phyloP scores from a whole-genome alignment of 2,113 vertebrate genomes.

The Kryptolebias marmoratus region DNA sequence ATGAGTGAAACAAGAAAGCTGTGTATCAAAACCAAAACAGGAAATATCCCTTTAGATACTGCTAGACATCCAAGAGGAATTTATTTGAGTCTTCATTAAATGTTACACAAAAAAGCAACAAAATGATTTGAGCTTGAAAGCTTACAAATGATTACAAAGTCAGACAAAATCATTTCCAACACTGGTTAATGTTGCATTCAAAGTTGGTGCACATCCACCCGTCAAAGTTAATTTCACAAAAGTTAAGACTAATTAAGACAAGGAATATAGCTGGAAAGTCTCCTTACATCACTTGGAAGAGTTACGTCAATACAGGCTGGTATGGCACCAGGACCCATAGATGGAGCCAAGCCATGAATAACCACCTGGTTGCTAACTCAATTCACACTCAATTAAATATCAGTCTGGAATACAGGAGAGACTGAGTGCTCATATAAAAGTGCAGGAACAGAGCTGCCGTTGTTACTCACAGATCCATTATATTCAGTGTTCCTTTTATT shows the following conservation, averaged over 20 bases:
- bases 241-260: constrained; percentile 72
- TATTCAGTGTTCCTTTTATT: constrained; percentile 59
- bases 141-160: constrained; percentile 55
- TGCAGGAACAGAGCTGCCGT: constrained; percentile 52
- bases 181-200: constrained; percentile 56
- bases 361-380: constrained; percentile 62
- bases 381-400: constrained; percentile 68
- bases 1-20: constrained; percentile 24
- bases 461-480: constrained; percentile 60
- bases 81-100: background rate
- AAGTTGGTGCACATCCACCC: constrained; percentile 43
- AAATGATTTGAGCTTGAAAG: constrained; percentile 42
- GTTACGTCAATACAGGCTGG: constrained; percentile 55
- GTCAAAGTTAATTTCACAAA: constrained; percentile 64
- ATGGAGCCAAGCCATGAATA: constrained; percentile 62
- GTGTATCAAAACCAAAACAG: constrained; percentile 9
- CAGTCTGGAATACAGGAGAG: constrained; percentile 45
- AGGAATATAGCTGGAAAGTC: constrained; percentile 63
- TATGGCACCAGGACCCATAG: constrained; percentile 30
- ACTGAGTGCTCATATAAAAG: constrained; percentile 36
- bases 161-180: constrained; percentile 48
- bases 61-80: background rate
- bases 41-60: background rate
- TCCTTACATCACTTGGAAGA: constrained; percentile 51
- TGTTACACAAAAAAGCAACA: constrained; percentile 30